A percentile compares a stretch with the other conserved stretches of the same genome.
Conservation (phyloP, 2,113 vertebrate genomes). For the human (Homo sapiens) region GRCh38 chr13:24129001-24129500, state of each 20-base stretch:
- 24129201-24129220: not conserved
- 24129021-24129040: not conserved
- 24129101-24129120: not conserved
- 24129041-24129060: not conserved
- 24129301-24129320: not conserved
- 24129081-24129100: not conserved
- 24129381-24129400: slow-evolving; percentile 48
- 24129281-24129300: slow-evolving; percentile 51
- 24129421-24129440: not conserved
- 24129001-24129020: not conserved
- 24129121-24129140: not conserved
- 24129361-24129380: not conserved
- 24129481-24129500: not conserved
- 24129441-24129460: not conserved
- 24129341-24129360: slow-evolving; percentile 51
- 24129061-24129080: not conserved
- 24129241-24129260: slow-evolving; percentile 40
- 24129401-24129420: not conserved
- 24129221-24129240: slow-evolving; percentile 49
- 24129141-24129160: not conserved
- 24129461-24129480: not conserved
- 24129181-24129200: not conserved
- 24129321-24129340: slow-evolving; percentile 71
- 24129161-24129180: slow-evolving; percentile 51
- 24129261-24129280: slow-evolving; percentile 59